A percentile compares a stretch with the other conserved stretches of the same genome.
phyloP scores from a whole-genome alignment of 1,140 invertebrate genomes.

The Colletes latitarsis region DNA sequence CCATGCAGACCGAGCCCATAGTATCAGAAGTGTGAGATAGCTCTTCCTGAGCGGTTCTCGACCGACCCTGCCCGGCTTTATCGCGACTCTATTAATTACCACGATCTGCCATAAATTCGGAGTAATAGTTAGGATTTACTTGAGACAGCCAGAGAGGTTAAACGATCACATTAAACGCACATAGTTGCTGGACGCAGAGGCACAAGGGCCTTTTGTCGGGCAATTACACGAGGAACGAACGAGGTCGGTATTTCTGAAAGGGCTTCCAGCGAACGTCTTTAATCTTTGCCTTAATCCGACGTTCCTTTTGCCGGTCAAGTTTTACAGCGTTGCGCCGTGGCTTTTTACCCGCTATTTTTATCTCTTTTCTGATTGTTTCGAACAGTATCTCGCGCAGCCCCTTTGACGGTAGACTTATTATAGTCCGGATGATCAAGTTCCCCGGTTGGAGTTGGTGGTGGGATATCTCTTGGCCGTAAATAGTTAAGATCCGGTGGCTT shows the following conservation, averaged over 20 bases:
- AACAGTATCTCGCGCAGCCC: neutral
- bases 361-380: neutral
- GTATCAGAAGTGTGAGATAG: conserved; percentile 66
- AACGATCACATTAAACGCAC: conserved; percentile 53
- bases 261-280: conserved; percentile 21
- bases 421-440: conserved; percentile 36
- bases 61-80: conserved; percentile 47
- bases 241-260: conserved; percentile 23
- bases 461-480: conserved; percentile 38
- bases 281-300: conserved; percentile 26
- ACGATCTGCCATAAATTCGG: conserved; percentile 71
- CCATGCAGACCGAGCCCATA: conserved; percentile 32
- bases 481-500: conserved; percentile 50
- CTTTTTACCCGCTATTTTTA: neutral
- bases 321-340: neutral
- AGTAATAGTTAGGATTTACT: conserved; percentile 69
- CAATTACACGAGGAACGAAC: conserved; percentile 53
- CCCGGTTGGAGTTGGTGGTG: neutral
- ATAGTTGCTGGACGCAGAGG: conserved; percentile 21
- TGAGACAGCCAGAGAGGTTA: conserved; percentile 45
- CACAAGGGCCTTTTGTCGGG: conserved; percentile 36
- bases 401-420: conserved; percentile 19
- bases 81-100: conserved; percentile 71
- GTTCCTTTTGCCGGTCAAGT: neutral
- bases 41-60: conserved; percentile 52